A percentile compares a stretch with the other conserved stretches of the same genome.
Evolutionary conservation across 1,140 invertebrate genomes (phyloP).

Genomic region (Zaprionus africanus): DNA sequence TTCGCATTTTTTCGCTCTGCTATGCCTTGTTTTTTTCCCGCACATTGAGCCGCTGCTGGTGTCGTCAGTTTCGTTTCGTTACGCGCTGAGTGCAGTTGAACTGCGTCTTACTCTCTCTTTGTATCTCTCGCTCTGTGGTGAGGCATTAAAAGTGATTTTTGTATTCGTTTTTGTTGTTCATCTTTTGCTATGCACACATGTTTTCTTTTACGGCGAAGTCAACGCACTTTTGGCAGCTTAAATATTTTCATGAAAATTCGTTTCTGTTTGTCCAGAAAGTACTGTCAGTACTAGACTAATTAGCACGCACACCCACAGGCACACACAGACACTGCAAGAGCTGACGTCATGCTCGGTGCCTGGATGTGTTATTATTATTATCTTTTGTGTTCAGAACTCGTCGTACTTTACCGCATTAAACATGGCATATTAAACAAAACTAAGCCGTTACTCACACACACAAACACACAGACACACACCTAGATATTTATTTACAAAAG

Average conservation of each 20-base stretch:
- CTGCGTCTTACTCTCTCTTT: slow-evolving; percentile 22
- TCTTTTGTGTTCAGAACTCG: slow-evolving; percentile 56
- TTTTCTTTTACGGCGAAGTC: slow-evolving; percentile 40
- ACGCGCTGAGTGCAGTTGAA: slow-evolving; percentile 68
- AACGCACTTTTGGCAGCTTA: slow-evolving; percentile 44
- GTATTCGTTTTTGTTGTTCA: slow-evolving; percentile 33
- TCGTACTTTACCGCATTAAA: slow-evolving; percentile 55
- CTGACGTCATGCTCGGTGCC: slow-evolving; percentile 61
- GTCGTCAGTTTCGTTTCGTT: slow-evolving; percentile 70
- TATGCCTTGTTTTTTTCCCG: slow-evolving; percentile 29
- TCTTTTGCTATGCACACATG: slow-evolving; percentile 20
- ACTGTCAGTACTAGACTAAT: slow-evolving; percentile 51
- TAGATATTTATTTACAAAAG: slow-evolving; percentile 24
- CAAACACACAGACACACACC: not conserved
- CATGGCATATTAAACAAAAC: slow-evolving; percentile 34
- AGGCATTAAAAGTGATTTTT: slow-evolving; percentile 45
- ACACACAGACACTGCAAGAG: slow-evolving; percentile 28
- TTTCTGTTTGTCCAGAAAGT: not conserved
- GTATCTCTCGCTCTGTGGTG: slow-evolving; percentile 35
- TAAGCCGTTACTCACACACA: slow-evolving; percentile 9
- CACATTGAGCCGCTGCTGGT: slow-evolving; percentile 22
- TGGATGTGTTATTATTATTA: slow-evolving; percentile 25
- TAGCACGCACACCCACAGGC: slow-evolving; percentile 50
- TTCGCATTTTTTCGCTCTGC: not conserved
- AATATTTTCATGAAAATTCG: slow-evolving; percentile 22